Percentiles rank a stretch among this genome's conserved stretches.
phyloP scores from a whole-genome alignment of 2,888 invertebrate genomes.

The Oxycera nigricornis region DNA sequence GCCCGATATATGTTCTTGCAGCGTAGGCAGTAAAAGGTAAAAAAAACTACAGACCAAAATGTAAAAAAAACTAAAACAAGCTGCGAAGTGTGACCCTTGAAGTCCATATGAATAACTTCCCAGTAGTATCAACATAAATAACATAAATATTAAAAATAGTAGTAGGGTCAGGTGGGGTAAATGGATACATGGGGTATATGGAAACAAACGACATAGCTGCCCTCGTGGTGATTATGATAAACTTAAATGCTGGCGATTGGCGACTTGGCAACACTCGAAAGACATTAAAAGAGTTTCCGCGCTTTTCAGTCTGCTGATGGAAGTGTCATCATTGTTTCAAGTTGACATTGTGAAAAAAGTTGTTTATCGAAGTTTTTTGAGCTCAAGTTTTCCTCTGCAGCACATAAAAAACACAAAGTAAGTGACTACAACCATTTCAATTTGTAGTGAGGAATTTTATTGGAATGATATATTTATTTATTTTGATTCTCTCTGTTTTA shows the following conservation, averaged over 20 bases:
- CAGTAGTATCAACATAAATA: no score
- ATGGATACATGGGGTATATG: no score
- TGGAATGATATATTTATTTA: background rate
- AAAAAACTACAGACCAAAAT: no score
- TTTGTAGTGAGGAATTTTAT: background rate
- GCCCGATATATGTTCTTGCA: no score
- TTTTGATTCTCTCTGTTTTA: background rate
- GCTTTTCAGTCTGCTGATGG: constrained; percentile 2
- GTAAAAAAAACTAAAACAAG: no score
- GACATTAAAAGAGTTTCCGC: background rate
- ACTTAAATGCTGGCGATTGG: background rate
- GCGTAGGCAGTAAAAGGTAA: no score
- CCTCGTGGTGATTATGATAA: background rate
- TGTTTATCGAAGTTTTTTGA: background rate
- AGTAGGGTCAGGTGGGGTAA: background rate
- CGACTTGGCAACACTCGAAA: background rate
- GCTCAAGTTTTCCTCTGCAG: background rate
- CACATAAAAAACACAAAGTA: background rate
- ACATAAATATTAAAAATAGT: no score
- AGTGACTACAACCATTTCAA: background rate
- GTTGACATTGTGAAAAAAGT: background rate
- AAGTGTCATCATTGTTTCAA: background rate
- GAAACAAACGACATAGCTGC: constrained; percentile 1
- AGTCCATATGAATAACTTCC: no score
- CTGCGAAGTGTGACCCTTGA: no score